Conservation (phyloP, 2,797 vertebrate genomes). For the Synanceia verrucosa region DNA sequence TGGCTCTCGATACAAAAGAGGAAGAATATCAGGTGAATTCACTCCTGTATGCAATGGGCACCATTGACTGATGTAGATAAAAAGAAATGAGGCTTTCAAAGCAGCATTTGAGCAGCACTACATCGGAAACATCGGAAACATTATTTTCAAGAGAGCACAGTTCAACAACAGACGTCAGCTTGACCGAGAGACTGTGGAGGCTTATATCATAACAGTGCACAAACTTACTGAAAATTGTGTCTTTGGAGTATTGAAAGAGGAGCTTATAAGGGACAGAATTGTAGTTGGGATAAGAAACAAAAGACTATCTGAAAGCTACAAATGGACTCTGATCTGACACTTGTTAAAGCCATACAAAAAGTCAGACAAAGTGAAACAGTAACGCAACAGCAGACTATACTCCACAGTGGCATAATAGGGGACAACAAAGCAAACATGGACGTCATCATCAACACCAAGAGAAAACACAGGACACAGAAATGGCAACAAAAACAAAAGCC, state of each 20-base stretch:
- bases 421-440: not conserved
- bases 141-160: conserved; percentile 43
- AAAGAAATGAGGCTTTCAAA: conserved; percentile 38
- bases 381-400: not conserved
- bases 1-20: too few species aligned
- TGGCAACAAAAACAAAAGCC: not conserved
- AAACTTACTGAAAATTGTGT: not conserved
- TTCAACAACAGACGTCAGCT: conserved; percentile 28
- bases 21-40: conserved; percentile 34
- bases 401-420: not conserved
- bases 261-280: conserved; percentile 4
- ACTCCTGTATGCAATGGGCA: conserved; percentile 36
- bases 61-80: conserved; percentile 16
- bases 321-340: not conserved
- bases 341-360: not conserved
- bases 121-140: conserved; percentile 8
- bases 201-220: conserved; percentile 19
- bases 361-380: not conserved
- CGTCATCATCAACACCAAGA: not conserved
- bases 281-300: too few species aligned
- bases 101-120: conserved; percentile 27
- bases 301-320: too few species aligned
- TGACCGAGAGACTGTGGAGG: conserved; percentile 11
- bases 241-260: too few species aligned
- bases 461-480: not conserved